A percentile compares a stretch with the other conserved stretches of the same genome.
These are phyloP conservation scores for Sebastes vulpes DNA, from an alignment of 2,797 vertebrate species.

Conservation along the genomic window DNA sequence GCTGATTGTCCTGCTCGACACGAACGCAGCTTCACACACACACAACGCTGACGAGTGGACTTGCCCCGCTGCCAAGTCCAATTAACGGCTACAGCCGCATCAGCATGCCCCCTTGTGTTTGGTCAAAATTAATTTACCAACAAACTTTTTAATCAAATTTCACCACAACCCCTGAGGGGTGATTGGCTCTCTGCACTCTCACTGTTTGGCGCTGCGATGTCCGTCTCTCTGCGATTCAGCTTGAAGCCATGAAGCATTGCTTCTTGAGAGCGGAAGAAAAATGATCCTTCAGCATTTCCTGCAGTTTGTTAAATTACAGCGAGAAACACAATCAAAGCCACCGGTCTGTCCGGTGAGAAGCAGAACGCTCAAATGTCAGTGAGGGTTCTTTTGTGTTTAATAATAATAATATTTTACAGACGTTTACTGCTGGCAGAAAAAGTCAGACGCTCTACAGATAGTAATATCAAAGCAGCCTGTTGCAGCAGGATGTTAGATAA, in stretches of 20 bases:
- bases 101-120: slow-evolving; percentile 68
- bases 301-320: slow-evolving; percentile 47
- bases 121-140: slow-evolving; percentile 74
- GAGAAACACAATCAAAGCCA: slow-evolving; percentile 1
- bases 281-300: slow-evolving; percentile 55
- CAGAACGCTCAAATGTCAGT: slow-evolving; percentile 47
- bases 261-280: slow-evolving; percentile 37
- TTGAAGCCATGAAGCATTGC: background rate
- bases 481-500: background rate
- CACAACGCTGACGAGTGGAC: slow-evolving; percentile 42
- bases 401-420: slow-evolving; percentile 7
- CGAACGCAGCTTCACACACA: slow-evolving; percentile 4
- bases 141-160: slow-evolving; percentile 77
- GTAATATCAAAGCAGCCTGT: background rate
- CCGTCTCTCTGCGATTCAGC: slow-evolving; percentile 11
- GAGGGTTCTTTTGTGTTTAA: background rate
- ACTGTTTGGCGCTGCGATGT: slow-evolving; percentile 5
- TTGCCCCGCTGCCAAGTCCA: slow-evolving; percentile 60
- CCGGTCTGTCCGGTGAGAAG: slow-evolving; percentile 2
- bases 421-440: background rate
- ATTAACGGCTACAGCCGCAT: slow-evolving; percentile 64
- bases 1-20: slow-evolving; percentile 47
- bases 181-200: slow-evolving; percentile 7
- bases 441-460: background rate
- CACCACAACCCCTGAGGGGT: slow-evolving; percentile 38